Base-by-base conservation (phyloP, 2,113 vertebrate genomes). In the Entelurus aequoreus region DNA sequence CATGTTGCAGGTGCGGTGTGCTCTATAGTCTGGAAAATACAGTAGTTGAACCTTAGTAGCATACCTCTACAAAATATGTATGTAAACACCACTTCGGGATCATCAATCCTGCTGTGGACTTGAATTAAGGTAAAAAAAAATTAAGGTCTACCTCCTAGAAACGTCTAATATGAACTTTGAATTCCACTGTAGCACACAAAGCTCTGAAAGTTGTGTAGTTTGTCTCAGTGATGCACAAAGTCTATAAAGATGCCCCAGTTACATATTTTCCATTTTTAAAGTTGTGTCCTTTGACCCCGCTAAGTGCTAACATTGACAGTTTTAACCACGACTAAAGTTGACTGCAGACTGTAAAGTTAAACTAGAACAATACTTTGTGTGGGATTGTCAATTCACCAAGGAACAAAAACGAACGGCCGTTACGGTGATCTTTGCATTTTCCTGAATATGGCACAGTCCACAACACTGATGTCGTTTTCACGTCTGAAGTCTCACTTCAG, bases 261-360 rank as follows among this genome's bases (percentile, higher is more conserved):
- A 87, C 68, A 83, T 69, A 79, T 86, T 81, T 79, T 61, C 61
- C 47, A 16, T 62, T 72, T 54, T 60, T 75, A 69, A 49, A 65
- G 37, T 16, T 5, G 3, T 80, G 82, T 28, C 86, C 82, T 88
- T 88, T 87, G 82, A 69, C 66, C 83, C 12, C 37, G 42, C 69
- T 48, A 21, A 13, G 51, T 76, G 72, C 75, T 73, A 53, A 72
- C 66, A 58, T 58, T 40, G 77, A 69, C 61, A 74, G 52, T 65
- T 79, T 59, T 5, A 9, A 12, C 11, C 4, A 46, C 7, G 42
- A 46, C 42, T 12, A 5, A 46, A 46, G 42, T 28, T 68, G 44
- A 48, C 53, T 35, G 19, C n/a, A 51, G 19, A 28, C 19, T 57
- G 37, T 10, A 65, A 57, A 60, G 35, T 28, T 21, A 21, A 36